Evolutionary conservation across 64 coral and sea anemone genomes (phyloP), one percentile per base, ranked within the genome.

Genomic region (Pocillopora verrucosa): DNA sequence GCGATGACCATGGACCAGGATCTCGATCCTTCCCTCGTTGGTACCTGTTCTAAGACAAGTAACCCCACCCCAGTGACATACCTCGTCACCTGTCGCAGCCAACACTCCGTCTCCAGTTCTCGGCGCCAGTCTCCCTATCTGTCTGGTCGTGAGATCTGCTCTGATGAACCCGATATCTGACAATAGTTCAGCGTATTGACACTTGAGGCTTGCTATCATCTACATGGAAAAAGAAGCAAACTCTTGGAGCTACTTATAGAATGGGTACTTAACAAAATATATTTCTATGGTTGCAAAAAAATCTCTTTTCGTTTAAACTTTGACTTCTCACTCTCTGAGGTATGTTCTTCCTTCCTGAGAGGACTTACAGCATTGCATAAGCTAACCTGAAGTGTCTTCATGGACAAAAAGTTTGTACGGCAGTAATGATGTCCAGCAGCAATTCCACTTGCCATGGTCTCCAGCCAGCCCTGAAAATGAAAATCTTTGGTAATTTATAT

Each of bases 141-240:
- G 88, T n/a, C 88, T 90, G 56, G 95, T 90, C 22, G 95, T 93
- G 22, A 97, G 73, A 37, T 97, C 93, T 37, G 82, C 87, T 65
- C 87, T 67, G 41, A 97, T 89, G 59, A 97, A 97, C 0, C 95
- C 95, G 63, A 97, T 97, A 74, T 97, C 95, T 13, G 91, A 89
- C 9, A 97, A 73, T 9, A 97, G 82, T 74, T 97, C 95, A 1
- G 95, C 82, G 59, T 94, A 97, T 64, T 88, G 89, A 45, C 95
- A 97, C 73, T 97, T 97, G 36, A 97, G 92, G 64, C 95, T 91
- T 11, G 95, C 95, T 15, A 97, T 97, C 95, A 97, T 97, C 95
- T 97, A 37, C 20, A 80, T 64, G 10, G 7, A 56, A 7, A 61
- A 58, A 20, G 16, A 58, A 20, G 37, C 34, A 22, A 56, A 51